Percentiles rank a stretch among this genome's conserved stretches.
These are phyloP conservation scores for Halichoeres trimaculatus DNA, from an alignment of 2,113 vertebrate species.

Conservation along the genomic window DNA sequence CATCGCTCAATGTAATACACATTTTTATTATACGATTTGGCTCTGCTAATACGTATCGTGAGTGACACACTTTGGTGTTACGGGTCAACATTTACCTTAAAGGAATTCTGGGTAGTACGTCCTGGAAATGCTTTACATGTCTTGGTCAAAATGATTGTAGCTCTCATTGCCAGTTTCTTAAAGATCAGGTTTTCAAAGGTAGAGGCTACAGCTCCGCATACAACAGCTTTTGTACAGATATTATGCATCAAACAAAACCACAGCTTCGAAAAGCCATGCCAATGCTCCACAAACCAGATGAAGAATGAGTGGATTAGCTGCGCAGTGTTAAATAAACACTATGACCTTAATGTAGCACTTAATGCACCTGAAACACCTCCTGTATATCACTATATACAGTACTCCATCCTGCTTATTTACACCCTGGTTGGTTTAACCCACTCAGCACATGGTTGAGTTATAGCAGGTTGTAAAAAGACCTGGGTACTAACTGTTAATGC, in stretches of 20 bases:
- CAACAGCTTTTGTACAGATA: background rate
- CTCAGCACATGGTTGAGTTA: slow-evolving; percentile 64
- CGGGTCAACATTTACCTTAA: background rate
- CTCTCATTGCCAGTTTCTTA: background rate
- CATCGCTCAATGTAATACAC: background rate
- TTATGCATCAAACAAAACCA: slow-evolving; percentile 2
- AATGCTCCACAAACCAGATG: slow-evolving; percentile 18
- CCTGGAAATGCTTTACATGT: slow-evolving; percentile 10
- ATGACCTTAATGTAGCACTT: slow-evolving; percentile 31
- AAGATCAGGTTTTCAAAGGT: background rate
- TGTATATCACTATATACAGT: slow-evolving; percentile 34
- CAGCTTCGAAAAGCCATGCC: background rate
- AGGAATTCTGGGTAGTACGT: background rate
- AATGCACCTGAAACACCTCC: slow-evolving; percentile 47
- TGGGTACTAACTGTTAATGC: slow-evolving; percentile 48
- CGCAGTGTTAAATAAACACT: slow-evolving; percentile 40
- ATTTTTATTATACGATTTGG: slow-evolving; percentile 21
- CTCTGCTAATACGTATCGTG: slow-evolving; percentile 3
- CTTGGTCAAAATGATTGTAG: background rate
- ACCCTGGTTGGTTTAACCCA: slow-evolving; percentile 49
- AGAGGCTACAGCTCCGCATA: slow-evolving; percentile 1
- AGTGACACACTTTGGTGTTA: slow-evolving; percentile 12
- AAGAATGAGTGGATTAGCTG: slow-evolving; percentile 26
- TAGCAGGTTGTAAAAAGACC: slow-evolving; percentile 59
- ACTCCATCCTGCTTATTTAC: slow-evolving; percentile 42